Evolutionary conservation across 2,888 invertebrate genomes (phyloP).

Genomic region (Sclerodermus sp.): DNA sequence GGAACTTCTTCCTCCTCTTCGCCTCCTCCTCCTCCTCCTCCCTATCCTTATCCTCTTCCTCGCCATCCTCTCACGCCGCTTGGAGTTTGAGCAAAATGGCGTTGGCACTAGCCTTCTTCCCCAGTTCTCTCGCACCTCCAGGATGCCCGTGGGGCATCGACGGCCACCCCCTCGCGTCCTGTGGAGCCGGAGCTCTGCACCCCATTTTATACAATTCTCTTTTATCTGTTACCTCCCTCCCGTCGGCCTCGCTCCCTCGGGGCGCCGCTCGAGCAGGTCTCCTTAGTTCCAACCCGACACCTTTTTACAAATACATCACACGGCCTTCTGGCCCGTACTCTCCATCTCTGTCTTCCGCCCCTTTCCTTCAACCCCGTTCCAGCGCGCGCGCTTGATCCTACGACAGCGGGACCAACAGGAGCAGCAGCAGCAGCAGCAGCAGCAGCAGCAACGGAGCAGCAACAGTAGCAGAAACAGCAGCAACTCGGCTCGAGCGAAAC

Average conservation of each 20-base stretch:
- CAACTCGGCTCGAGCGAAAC: too few relatives aligned
- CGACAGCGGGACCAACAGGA: too few relatives aligned
- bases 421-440: too few relatives aligned
- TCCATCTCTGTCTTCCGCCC: conserved; percentile 10
- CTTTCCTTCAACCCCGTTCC: too few relatives aligned
- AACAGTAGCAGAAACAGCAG: too few relatives aligned
- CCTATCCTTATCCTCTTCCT: conserved; percentile 6
- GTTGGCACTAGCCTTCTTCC: conserved; percentile 26
- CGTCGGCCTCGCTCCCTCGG: conserved; percentile 49
- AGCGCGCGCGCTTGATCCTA: conserved; percentile 18
- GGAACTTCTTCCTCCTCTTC: conserved; percentile 2
- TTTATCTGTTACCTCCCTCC: conserved; percentile 53
- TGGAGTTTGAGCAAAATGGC: conserved; percentile 36
- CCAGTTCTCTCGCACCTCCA: conserved; percentile 38
- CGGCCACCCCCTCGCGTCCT: conserved; percentile 3
- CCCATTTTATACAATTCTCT: conserved; percentile 57
- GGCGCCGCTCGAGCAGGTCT: conserved; percentile 47
- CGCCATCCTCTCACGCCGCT: conserved; percentile 7
- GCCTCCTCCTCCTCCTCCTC: neutral
- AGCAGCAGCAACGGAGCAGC: conserved; percentile 13
- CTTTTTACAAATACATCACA: conserved; percentile 58
- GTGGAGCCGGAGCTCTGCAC: conserved; percentile 32
- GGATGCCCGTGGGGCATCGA: conserved; percentile 45
- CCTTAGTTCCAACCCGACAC: conserved; percentile 57
- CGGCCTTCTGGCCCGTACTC: conserved; percentile 35